phyloP scores from a whole-genome alignment of 2,888 invertebrate genomes.

The Drosophila flavopinicola region DNA sequence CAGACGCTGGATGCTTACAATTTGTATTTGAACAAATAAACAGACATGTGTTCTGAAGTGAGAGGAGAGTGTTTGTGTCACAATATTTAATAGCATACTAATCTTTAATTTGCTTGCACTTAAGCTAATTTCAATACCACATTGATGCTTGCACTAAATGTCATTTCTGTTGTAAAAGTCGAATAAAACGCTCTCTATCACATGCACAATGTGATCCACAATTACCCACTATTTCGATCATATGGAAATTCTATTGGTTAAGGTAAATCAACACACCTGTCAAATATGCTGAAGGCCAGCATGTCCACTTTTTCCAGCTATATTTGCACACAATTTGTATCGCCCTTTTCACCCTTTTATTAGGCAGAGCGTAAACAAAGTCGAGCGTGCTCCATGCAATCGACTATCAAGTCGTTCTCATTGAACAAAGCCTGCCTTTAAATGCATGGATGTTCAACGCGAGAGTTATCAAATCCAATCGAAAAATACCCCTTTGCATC shows the following conservation, averaged over 20 bases:
- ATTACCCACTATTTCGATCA: no score
- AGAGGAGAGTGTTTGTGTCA: constrained; percentile 21
- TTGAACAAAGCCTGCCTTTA: background rate
- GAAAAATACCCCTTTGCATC: constrained; percentile 12
- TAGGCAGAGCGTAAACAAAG: background rate
- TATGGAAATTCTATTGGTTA: no score
- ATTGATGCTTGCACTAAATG: no score
- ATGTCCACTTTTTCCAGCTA: background rate
- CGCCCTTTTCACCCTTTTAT: background rate
- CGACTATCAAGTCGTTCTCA: constrained; percentile 19
- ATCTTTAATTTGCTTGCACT: background rate
- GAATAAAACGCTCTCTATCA: no score
- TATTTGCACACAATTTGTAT: background rate
- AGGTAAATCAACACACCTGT: no score
- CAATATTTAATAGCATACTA: constrained; percentile 26
- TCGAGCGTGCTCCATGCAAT: constrained; percentile 9
- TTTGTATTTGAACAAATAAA: constrained; percentile 72
- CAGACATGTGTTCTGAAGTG: constrained; percentile 16
- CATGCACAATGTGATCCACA: no score
- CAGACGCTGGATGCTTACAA: constrained; percentile 56
- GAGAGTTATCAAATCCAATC: constrained; percentile 12
- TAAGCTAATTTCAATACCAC: constrained; percentile 1
- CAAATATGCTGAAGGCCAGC: no score
- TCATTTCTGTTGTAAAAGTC: no score
- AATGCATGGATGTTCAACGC: constrained; percentile 4